Evolutionary conservation across 2,888 invertebrate species (phyloP).

Genomic region (Phasia obesa): DNA sequence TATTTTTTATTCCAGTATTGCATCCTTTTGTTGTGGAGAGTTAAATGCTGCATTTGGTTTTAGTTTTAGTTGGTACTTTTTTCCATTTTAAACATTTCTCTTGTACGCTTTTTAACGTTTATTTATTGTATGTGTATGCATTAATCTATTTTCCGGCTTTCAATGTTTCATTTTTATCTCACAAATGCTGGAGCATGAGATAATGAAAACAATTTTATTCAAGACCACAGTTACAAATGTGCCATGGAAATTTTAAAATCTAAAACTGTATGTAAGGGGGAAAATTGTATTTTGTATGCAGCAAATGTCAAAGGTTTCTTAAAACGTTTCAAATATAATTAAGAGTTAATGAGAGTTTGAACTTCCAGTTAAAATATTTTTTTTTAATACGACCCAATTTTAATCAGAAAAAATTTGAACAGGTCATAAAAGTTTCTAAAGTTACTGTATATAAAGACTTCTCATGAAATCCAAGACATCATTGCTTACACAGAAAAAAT

Average conservation of each 20-base stretch:
- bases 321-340: neutral
- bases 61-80: slow-evolving; percentile 35
- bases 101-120: slow-evolving; percentile 50
- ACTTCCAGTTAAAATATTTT: too few species aligned
- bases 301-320: neutral
- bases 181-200: slow-evolving; percentile 24
- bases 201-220: slow-evolving; percentile 55
- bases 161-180: slow-evolving; percentile 28
- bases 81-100: slow-evolving; percentile 36
- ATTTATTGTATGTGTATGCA: slow-evolving; percentile 47
- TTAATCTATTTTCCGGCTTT: slow-evolving; percentile 41
- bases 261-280: neutral
- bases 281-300: too few species aligned
- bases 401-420: too few species aligned
- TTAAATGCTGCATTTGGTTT: slow-evolving; percentile 68
- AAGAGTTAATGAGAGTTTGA: too few species aligned
- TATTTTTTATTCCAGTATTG: slow-evolving; percentile 17
- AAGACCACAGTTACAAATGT: slow-evolving; percentile 61
- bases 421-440: too few species aligned
- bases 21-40: slow-evolving; percentile 60
- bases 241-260: slow-evolving; percentile 36
- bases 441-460: too few species aligned
- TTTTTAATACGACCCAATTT: too few species aligned
- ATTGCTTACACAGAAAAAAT: too few species aligned
- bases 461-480: too few species aligned